Percentiles rank a stretch among this genome's conserved stretches.
phyloP scores from a whole-genome alignment of 2,113 vertebrate species.

The Clarias magur region DNA sequence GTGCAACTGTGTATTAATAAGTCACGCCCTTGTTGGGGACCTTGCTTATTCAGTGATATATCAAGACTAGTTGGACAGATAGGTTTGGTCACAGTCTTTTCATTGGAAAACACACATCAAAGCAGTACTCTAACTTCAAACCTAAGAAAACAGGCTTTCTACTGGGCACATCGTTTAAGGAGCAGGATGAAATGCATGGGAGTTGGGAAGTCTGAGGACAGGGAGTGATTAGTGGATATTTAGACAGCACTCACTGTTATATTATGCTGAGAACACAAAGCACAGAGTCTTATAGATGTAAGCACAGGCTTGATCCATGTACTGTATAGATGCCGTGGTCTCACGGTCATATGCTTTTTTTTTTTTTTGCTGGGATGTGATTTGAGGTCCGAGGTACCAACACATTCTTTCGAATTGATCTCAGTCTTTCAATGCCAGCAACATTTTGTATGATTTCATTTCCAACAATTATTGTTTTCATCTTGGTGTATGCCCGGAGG shows the following conservation, averaged over 20 bases:
- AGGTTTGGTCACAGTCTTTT: constrained; percentile 38
- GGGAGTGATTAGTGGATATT: constrained; percentile 43
- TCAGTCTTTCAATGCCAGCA: background rate
- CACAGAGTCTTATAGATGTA: constrained; percentile 2
- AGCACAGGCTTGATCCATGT: background rate
- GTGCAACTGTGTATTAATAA: constrained; percentile 46
- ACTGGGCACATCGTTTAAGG: constrained; percentile 44
- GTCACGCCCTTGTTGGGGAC: constrained; percentile 40
- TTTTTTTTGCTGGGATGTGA: background rate
- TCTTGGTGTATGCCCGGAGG: constrained; percentile 17
- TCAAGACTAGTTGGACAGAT: constrained; percentile 46
- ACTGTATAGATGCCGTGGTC: constrained; percentile 21
- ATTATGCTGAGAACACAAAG: constrained; percentile 6
- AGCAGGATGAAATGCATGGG: constrained; percentile 30
- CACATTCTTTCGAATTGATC: background rate
- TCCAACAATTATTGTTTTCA: constrained; percentile 4
- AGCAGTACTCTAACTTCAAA: constrained; percentile 54
- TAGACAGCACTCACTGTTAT: constrained; percentile 4
- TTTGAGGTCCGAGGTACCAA: background rate
- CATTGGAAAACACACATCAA: constrained; percentile 60
- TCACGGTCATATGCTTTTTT: background rate
- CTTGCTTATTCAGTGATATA: constrained; percentile 48
- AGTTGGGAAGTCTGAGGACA: constrained; percentile 39
- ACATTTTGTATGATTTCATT: background rate
- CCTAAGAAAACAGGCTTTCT: constrained; percentile 58